phyloP scores from a whole-genome alignment of 1,140 invertebrate species.

The Drosophila nigromelanica region DNA sequence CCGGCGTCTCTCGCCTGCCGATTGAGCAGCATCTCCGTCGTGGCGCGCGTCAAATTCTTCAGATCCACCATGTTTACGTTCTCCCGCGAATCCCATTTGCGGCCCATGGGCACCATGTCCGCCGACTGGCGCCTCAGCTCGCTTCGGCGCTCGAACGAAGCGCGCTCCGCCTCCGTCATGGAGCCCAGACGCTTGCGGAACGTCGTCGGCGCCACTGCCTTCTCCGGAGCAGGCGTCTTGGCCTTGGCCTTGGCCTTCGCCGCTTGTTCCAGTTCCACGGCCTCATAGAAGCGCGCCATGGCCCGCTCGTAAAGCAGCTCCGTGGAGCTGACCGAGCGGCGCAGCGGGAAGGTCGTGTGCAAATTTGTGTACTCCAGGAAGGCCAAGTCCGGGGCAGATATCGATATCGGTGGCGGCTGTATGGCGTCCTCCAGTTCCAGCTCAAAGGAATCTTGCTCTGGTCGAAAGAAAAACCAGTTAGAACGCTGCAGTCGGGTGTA shows the following conservation, averaged over 20 bases:
- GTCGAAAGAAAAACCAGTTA: conserved; percentile 1
- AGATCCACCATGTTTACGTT: conserved; percentile 50
- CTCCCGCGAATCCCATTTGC: conserved; percentile 77
- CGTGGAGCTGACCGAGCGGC: conserved; percentile 91
- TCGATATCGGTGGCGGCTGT: conserved; percentile 90
- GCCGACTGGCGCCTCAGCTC: conserved; percentile 74
- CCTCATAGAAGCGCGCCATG: conserved; percentile 91
- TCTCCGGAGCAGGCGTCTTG: conserved; percentile 24
- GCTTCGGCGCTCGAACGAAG: conserved; percentile 74
- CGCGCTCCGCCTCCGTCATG: conserved; percentile 77
- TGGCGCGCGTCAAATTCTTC: conserved; percentile 43
- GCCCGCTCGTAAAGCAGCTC: conserved; percentile 91
- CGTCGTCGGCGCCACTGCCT: conserved; percentile 32
- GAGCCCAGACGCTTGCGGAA: conserved; percentile 77
- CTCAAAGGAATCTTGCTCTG: conserved; percentile 86
- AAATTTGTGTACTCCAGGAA: conserved; percentile 84
- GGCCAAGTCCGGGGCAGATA: conserved; percentile 91
- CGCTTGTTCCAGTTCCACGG: conserved; percentile 89
- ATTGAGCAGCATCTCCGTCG: conserved; percentile 23
- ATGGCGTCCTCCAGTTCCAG: conserved; percentile 86
- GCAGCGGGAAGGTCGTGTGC: conserved; percentile 83
- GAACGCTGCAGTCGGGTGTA: too few species aligned
- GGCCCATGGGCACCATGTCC: conserved; percentile 57
- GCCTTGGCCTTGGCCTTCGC: conserved; percentile 51
- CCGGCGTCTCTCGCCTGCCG: conserved; percentile 13